A percentile compares a stretch with the other conserved stretches of the same genome.
Conservation (phyloP, 2,113 vertebrate genomes). For the Sander vitreus region DNA sequence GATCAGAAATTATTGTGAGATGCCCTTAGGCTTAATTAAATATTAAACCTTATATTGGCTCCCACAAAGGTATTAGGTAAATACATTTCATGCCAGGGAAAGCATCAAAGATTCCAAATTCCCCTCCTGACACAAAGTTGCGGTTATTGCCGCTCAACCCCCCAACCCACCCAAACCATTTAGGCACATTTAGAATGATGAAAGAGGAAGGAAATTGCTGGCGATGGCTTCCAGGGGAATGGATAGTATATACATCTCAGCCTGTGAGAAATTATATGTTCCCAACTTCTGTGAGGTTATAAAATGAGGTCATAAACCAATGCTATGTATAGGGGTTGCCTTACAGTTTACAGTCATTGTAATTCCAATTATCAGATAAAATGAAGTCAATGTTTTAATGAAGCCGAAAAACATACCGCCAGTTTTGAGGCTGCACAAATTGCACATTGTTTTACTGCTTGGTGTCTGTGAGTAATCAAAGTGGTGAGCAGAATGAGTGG, state of each 20-base stretch:
- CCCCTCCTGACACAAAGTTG: conserved; percentile 75
- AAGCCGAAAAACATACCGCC: conserved; percentile 15
- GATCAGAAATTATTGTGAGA: conserved; percentile 76
- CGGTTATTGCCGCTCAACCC: conserved; percentile 74
- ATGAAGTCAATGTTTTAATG: conserved; percentile 38
- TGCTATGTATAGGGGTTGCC: conserved; percentile 34
- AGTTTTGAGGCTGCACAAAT: conserved; percentile 43
- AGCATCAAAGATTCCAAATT: conserved; percentile 79
- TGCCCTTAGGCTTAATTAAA: conserved; percentile 83
- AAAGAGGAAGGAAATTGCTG: conserved; percentile 81
- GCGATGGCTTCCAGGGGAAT: conserved; percentile 74
- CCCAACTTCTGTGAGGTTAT: conserved; percentile 43
- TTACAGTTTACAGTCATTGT: conserved; percentile 47
- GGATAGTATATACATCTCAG: conserved; percentile 71
- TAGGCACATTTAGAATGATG: conserved; percentile 82
- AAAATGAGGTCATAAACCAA: conserved; percentile 65
- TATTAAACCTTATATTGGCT: conserved; percentile 83
- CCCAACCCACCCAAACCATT: conserved; percentile 69
- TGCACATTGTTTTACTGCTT: conserved; percentile 61
- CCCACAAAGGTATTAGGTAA: conserved; percentile 82
- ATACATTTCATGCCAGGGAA: conserved; percentile 79
- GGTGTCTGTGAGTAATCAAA: conserved; percentile 45
- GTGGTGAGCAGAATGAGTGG: conserved; percentile 34
- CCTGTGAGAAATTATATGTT: conserved; percentile 66
- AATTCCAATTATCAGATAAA: conserved; percentile 60